phyloP scores from a whole-genome alignment of 1,140 invertebrate genomes.

The Lineus longissimus region DNA sequence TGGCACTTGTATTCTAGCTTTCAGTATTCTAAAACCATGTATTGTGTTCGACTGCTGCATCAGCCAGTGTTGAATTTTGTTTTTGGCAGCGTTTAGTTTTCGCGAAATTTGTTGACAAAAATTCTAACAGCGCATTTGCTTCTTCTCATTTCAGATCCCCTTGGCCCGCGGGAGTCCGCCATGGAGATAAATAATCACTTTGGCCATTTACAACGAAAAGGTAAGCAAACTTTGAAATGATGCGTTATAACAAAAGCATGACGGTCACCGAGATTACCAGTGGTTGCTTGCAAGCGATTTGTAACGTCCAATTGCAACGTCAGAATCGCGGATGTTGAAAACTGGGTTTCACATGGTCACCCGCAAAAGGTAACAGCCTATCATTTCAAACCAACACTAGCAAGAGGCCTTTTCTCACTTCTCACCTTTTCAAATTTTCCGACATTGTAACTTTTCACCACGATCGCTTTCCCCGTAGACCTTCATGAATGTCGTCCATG shows the following conservation, averaged over 20 bases:
- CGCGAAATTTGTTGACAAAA: too few species aligned
- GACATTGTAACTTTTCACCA: too few species aligned
- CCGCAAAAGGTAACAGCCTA: neutral
- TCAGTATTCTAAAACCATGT: too few species aligned
- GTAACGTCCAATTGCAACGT: neutral
- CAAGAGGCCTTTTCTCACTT: neutral
- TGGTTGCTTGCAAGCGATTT: neutral
- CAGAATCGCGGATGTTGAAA: too few species aligned
- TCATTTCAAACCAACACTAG: neutral
- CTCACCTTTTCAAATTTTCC: neutral
- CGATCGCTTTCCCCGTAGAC: too few species aligned
- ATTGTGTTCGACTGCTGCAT: too few species aligned
- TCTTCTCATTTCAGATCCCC: neutral
- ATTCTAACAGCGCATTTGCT: too few species aligned
- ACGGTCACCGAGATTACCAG: neutral
- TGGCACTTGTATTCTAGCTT: too few species aligned
- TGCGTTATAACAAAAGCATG: neutral
- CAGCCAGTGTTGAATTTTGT: too few species aligned
- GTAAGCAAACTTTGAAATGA: neutral
- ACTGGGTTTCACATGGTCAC: neutral
- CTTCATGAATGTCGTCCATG: too few species aligned
- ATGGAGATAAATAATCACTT: conserved; percentile 6
- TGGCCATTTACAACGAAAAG: neutral
- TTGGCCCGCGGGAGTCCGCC: conserved; percentile 4
- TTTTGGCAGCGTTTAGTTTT: too few species aligned